Conservation (phyloP, 1,140 invertebrate species). For the Littorina saxatilis region DNA sequence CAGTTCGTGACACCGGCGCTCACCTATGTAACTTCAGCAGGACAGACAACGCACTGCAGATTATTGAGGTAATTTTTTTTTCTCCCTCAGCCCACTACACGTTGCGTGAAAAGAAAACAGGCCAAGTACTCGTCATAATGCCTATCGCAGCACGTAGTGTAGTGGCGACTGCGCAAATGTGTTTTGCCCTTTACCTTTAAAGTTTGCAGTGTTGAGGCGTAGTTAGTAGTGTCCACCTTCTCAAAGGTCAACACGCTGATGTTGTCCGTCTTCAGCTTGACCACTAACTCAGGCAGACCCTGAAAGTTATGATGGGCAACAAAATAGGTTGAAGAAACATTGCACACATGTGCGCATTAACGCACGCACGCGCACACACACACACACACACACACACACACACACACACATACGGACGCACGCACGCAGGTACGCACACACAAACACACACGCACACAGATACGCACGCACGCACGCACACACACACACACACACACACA, state of each 20-base stretch:
- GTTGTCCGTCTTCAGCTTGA: neutral
- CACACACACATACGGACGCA: neutral
- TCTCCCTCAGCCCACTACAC: no score
- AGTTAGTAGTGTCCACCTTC: neutral
- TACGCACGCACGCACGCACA: conserved; percentile 2
- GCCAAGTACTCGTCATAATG: no score
- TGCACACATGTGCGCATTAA: neutral
- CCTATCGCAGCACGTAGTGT: no score
- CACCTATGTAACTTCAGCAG: no score
- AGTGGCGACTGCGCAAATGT: no score
- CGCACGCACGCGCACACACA: neutral
- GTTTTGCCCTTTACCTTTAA: neutral
- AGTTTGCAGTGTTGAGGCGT: neutral
- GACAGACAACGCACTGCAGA: no score
- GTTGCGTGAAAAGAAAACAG: no score
- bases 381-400: neutral
- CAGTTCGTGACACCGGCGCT: no score
- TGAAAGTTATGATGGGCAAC: no score
- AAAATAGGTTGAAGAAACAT: neutral
- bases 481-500: conserved; percentile 1
- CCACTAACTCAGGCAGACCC: neutral
- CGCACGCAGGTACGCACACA: neutral
- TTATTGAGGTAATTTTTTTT: no score
- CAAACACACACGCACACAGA: neutral
- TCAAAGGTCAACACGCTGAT: neutral